phyloP scores from a whole-genome alignment of 2,888 invertebrate species.

The Orthosia cruda region DNA sequence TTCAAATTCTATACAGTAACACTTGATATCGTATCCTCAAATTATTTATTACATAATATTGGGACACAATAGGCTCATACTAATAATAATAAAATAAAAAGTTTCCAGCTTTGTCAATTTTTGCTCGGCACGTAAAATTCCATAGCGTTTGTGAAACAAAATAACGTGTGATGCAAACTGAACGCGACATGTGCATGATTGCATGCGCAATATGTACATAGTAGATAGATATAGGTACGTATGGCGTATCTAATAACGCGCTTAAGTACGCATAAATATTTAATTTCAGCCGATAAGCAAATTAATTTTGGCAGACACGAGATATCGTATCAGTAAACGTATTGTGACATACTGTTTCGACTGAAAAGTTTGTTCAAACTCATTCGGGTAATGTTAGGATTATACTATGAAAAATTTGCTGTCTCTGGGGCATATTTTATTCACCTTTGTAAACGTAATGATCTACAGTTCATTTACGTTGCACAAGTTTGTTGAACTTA shows the following conservation, averaged over 20 bases:
- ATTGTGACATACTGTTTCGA: conserved; percentile 60
- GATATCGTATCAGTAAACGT: conserved; percentile 69
- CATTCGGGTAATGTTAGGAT: conserved; percentile 27
- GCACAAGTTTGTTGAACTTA: conserved; percentile 32
- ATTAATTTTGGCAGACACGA: conserved; percentile 77
- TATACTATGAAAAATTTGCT: conserved; percentile 17
- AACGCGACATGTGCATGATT: conserved; percentile 30
- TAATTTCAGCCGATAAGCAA: conserved; percentile 78
- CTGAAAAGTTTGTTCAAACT: conserved; percentile 42
- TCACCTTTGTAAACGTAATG: conserved; percentile 25
- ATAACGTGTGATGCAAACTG: conserved; percentile 20
- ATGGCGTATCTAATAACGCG: conserved; percentile 60
- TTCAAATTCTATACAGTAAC: neutral
- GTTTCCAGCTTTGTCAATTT: neutral
- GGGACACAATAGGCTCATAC: no score
- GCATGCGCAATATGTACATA: conserved; percentile 22
- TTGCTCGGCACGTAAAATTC: neutral
- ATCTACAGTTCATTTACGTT: conserved; percentile 19
- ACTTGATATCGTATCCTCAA: neutral
- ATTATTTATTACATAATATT: neutral
- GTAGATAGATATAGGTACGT: conserved; percentile 18
- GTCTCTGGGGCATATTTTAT: conserved; percentile 23
- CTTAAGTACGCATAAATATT: conserved; percentile 72
- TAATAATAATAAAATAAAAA: neutral
- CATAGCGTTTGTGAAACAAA: conserved; percentile 1